phyloP scores from a whole-genome alignment of 2,113 vertebrate genomes.

The Brachypteracias leptosomus region DNA sequence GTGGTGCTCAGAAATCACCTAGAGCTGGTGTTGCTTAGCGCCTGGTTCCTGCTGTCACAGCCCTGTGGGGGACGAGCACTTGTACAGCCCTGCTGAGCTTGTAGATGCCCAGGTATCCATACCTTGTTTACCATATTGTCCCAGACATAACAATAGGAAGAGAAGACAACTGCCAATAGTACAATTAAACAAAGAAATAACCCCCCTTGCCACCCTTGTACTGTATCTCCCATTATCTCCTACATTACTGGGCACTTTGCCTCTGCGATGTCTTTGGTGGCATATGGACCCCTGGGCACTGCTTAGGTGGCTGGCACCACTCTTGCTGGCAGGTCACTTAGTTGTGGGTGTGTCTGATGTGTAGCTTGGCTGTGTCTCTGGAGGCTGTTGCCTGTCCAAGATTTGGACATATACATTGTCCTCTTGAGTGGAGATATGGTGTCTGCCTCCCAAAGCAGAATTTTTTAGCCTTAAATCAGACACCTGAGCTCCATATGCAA shows the following conservation, averaged over 20 bases:
- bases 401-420: neutral
- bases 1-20: neutral
- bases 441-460: neutral
- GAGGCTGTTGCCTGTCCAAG: neutral
- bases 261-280: neutral
- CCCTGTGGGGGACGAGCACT: neutral
- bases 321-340: neutral
- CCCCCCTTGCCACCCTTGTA: neutral
- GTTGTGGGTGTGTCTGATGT: neutral
- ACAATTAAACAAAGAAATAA: neutral
- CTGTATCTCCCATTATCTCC: neutral
- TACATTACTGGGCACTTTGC: neutral
- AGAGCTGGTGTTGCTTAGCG: neutral
- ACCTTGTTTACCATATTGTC: neutral
- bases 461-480: neutral
- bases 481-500: neutral
- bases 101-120: neutral
- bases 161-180: neutral
- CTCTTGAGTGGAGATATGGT: neutral
- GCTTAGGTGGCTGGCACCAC: neutral
- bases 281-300: accelerated
- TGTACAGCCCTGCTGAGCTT: neutral
- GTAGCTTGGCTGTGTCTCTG: neutral
- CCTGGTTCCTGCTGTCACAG: neutral
- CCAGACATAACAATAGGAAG: neutral